Evolutionary conservation across 2,113 vertebrate species (phyloP).

Genomic region (Notarius lentiginosus): DNA sequence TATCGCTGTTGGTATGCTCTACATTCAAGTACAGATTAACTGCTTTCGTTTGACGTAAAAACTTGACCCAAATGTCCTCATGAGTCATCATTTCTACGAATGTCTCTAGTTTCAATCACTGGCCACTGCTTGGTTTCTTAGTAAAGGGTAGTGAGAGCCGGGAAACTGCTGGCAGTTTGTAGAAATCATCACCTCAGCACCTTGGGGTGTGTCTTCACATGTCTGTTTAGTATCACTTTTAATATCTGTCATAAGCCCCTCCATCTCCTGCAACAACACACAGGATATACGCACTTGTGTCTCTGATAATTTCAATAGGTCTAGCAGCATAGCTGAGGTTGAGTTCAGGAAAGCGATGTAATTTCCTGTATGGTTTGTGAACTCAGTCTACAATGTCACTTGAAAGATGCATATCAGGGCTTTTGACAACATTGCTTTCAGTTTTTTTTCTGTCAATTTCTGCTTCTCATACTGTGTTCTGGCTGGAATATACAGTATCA

Average conservation of each 20-base stretch:
- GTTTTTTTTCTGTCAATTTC: neutral
- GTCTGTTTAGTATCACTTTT: slow-evolving; percentile 13
- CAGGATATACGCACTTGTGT: slow-evolving; percentile 42
- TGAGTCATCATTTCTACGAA: neutral
- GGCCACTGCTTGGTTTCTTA: neutral
- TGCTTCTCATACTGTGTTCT: neutral
- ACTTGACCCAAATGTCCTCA: neutral
- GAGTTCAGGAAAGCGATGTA: slow-evolving; percentile 39
- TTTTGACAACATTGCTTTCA: neutral
- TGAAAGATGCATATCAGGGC: neutral
- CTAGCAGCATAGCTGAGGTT: neutral
- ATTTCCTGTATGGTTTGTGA: slow-evolving; percentile 46
- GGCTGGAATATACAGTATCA: neutral
- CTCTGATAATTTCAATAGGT: slow-evolving; percentile 17
- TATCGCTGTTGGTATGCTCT: neutral
- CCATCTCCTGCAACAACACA: neutral
- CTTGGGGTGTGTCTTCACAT: neutral
- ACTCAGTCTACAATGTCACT: neutral
- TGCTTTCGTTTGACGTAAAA: neutral
- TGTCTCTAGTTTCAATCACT: neutral
- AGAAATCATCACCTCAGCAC: slow-evolving; percentile 4
- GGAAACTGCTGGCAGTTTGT: slow-evolving; percentile 8
- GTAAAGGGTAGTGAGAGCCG: neutral
- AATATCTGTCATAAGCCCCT: neutral
- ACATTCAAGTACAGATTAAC: neutral